Percentiles rank a stretch among this genome's conserved stretches.
These are phyloP conservation scores for Ochotona princeps DNA, from an alignment of 2,113 vertebrate genomes.

Conservation along the genomic window DNA sequence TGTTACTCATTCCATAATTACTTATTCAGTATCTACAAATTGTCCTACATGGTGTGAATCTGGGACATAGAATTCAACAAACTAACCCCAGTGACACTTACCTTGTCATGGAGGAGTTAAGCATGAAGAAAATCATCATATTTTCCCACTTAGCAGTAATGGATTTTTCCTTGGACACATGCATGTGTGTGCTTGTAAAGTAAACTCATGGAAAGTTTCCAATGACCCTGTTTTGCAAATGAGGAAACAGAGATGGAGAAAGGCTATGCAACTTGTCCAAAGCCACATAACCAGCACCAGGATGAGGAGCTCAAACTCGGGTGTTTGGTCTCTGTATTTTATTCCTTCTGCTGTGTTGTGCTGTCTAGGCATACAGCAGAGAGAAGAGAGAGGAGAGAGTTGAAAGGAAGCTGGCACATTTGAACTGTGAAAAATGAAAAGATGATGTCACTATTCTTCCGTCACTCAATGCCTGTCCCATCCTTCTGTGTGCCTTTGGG, in stretches of 20 bases:
- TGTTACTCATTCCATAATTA: not conserved
- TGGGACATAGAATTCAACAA: not conserved
- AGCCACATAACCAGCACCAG: not conserved
- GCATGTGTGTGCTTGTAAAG: not conserved
- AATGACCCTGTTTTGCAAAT: not conserved
- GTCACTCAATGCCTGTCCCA: not conserved
- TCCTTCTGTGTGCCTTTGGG: not conserved
- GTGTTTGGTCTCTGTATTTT: not conserved
- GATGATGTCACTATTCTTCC: not conserved
- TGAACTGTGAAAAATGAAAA: not conserved
- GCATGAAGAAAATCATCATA: not conserved
- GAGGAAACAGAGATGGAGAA: not conserved
- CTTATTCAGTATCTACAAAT: not conserved
- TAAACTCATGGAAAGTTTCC: not conserved
- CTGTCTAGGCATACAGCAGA: not conserved
- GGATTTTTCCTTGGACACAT: not conserved
- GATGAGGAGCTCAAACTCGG: not conserved
- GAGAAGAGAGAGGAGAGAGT: not conserved
- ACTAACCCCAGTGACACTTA: not conserved
- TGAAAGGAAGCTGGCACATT: not conserved
- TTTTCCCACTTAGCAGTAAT: not conserved
- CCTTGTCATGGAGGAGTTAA: not conserved
- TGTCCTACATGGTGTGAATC: not conserved
- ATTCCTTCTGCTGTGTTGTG: too few relatives aligned
- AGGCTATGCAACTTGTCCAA: not conserved